Base-by-base conservation (phyloP, 2,797 vertebrate genomes). In the Crenuchus spilurus region DNA sequence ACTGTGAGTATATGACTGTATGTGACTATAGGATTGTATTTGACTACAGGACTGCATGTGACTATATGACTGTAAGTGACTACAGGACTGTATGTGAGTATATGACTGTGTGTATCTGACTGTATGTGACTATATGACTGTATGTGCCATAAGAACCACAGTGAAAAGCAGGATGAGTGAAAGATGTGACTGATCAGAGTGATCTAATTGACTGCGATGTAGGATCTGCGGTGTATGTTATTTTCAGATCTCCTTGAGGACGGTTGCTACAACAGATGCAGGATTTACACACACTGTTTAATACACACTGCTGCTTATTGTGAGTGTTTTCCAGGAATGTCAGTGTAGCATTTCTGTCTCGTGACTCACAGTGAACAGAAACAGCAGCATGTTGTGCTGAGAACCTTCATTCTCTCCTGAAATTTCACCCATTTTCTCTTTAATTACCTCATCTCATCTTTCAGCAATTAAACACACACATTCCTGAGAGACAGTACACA, bases 161-260 rank as follows among this genome's bases (percentile, higher is more conserved):
- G n/a, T n/a, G n/a, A n/a, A n/a, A n/a, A n/a, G n/a, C n/a, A n/a
- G n/a, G n/a, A n/a, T n/a, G n/a, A n/a, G n/a, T n/a, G n/a, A n/a
- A n/a, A n/a, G n/a, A n/a, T n/a, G n/a, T n/a, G n/a, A n/a, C n/a
- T n/a, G n/a, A n/a, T n/a, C n/a, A n/a, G n/a, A n/a, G 33, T 35
- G 33, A 3, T 35, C 33, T 35, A 18, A 48, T 48, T 48, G 18
- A 18, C n/a, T 8, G 9, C 1, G 46, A 49, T 11, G 9, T 18
- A 49, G 20, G 46, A 24, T 48, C 46, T 48, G 20, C 42, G n/a
- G 16, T 46, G 42, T 49, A 10, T 49, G 14, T 68, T 72, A 62
- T 49, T 22, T 49, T 22, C 46, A 20, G 18, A 60, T 46, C 41
- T 46, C 72, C 44, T 28, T 57, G n/a, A 62, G 46, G 20, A 49